Conservation (phyloP, 2,888 invertebrate genomes). For the Drosophila niveifrons region DNA sequence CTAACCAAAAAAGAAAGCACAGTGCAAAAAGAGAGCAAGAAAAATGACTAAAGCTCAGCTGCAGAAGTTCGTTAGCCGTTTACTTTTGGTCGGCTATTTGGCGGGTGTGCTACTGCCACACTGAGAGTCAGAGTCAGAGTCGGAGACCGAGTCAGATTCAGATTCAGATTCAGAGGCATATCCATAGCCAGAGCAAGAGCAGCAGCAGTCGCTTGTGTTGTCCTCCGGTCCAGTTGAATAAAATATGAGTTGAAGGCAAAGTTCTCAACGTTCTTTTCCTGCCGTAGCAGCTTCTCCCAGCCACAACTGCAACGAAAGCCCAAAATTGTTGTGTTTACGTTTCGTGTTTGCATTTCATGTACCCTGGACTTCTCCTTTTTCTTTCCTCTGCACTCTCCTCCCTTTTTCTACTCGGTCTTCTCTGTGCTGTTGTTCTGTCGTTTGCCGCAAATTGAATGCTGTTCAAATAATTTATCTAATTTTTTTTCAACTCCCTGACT, state of each 20-base stretch:
- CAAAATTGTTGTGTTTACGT: slow-evolving; percentile 54
- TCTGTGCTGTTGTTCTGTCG: background rate
- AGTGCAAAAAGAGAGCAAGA: slow-evolving; percentile 38
- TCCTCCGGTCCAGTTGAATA: slow-evolving; percentile 62
- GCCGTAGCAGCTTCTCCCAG: slow-evolving; percentile 20
- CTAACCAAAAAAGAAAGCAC: slow-evolving; percentile 11
- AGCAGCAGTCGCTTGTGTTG: slow-evolving; percentile 43
- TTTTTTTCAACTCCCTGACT: slow-evolving; percentile 41
- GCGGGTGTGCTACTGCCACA: slow-evolving; percentile 21
- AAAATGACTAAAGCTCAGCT: slow-evolving; percentile 62
- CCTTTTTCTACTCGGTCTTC: background rate
- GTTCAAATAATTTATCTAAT: slow-evolving; percentile 68
- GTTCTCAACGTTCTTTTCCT: slow-evolving; percentile 59
- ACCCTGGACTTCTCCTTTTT: slow-evolving; percentile 6
- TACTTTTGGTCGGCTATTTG: slow-evolving; percentile 17
- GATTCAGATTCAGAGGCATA: slow-evolving; percentile 1
- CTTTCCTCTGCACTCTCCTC: slow-evolving; percentile 18
- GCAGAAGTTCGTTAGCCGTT: slow-evolving; percentile 63
- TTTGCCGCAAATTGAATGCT: slow-evolving; percentile 69
- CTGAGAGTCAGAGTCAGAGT: slow-evolving; percentile 14
- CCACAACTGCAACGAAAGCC: slow-evolving; percentile 39
- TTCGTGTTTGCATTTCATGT: slow-evolving; percentile 66
- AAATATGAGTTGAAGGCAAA: slow-evolving; percentile 64
- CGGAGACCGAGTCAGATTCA: slow-evolving; percentile 11
- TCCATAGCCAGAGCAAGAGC: background rate